These are phyloP conservation scores for Hypomesus transpacificus DNA, from an alignment of 2,113 vertebrate genomes.

Conservation along the genomic window DNA sequence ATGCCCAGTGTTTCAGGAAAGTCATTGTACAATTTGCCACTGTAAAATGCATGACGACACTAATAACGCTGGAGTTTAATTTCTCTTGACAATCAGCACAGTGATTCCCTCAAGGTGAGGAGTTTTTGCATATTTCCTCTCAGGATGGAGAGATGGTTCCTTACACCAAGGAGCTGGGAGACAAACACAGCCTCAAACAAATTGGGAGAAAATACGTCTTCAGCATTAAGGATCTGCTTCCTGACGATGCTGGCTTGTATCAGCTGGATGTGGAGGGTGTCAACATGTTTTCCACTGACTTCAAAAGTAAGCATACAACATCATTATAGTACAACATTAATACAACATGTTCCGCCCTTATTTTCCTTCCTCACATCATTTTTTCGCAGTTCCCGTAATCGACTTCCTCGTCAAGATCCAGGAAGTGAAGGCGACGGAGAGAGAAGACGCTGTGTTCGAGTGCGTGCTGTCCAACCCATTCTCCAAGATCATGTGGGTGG, in stretches of 20 bases:
- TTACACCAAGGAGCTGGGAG: conserved; percentile 64
- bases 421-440: conserved; percentile 67
- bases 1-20: background rate
- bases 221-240: conserved; percentile 73
- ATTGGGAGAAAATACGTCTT: conserved; percentile 77
- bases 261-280: conserved; percentile 77
- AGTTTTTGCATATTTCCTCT: background rate
- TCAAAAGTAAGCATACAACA: conserved; percentile 62
- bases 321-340: background rate
- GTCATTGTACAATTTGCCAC: no score
- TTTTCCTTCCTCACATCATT: background rate
- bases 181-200: conserved; percentile 64
- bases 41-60: no score
- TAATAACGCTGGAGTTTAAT: no score
- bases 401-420: conserved; percentile 70
- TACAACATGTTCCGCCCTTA: background rate
- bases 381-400: conserved; percentile 69
- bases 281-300: conserved; percentile 79
- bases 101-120: no score
- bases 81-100: no score
- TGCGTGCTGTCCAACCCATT: conserved; percentile 73
- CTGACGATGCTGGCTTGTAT: conserved; percentile 83
- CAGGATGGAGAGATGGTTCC: conserved; percentile 79
- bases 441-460: conserved; percentile 68
- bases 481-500: conserved; percentile 70